Evolutionary conservation across 35 echinoderm and acorn worm species (phyloP), one percentile per base, ranked within the genome.

Genomic region (Ophiothrix spiculata): DNA sequence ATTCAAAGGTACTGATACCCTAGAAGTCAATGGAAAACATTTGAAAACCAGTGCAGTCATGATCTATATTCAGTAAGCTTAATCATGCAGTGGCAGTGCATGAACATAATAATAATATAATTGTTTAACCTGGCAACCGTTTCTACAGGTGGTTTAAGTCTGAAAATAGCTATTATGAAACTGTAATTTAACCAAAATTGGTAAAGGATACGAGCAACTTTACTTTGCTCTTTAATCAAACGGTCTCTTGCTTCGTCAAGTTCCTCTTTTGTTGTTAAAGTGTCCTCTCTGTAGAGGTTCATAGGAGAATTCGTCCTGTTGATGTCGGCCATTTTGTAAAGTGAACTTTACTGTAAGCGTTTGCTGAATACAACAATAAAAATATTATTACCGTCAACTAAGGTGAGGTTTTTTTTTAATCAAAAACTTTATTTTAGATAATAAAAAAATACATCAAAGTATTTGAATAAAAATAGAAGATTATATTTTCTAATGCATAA

Each of bases 291-390:
- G 77, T 97, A 97, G 17, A 90, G 32, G 63, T 97, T 97, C 95
- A 97, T 97, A 31, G 95, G 95, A 17, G 91, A 93, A 85, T 90
- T 97, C 4, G 88, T 88, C 37, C 95, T 85, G 81, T 97, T 97
- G 86, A 97, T 97, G 36, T 89, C 88, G 33, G 92, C 91, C 95
- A 97, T 97, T 83, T 97, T 90, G 38, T 49, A 19, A 49, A n/a
- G n/a, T n/a, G n/a, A n/a, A n/a, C n/a, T n/a, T n/a, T n/a, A n/a
- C n/a, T n/a, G n/a, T n/a, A n/a, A n/a, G n/a, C n/a, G n/a, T n/a
- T n/a, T n/a, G n/a, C n/a, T n/a, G n/a, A n/a, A n/a, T n/a, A n/a
- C n/a, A n/a, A n/a, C n/a, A n/a, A n/a, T n/a, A n/a, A n/a, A n/a
- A n/a, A n/a, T n/a, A n/a, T n/a, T n/a, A n/a, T n/a, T n/a, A n/a